Percentiles rank a stretch among this genome's conserved stretches.
Evolutionary conservation across 2,797 vertebrate genomes (phyloP).

Genomic region (Trachurus trachurus): DNA sequence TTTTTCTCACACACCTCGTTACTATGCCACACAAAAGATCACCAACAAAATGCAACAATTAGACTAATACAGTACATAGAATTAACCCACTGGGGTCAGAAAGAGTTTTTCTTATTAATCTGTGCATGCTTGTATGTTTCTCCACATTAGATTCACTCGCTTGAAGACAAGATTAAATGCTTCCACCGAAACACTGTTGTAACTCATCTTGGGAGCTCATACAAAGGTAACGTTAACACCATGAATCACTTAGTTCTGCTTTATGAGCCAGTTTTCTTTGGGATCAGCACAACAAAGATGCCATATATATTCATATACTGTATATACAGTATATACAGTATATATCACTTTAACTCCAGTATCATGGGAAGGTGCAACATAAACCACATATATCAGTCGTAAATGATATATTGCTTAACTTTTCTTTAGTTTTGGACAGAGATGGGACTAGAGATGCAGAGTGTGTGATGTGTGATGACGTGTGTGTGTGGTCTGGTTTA

Average conservation of each 20-base stretch:
- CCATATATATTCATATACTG: too few species aligned
- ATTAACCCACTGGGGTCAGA: constrained; percentile 58
- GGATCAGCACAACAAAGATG: constrained; percentile 23
- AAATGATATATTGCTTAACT: too few species aligned
- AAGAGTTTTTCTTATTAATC: constrained; percentile 35
- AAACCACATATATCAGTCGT: neutral
- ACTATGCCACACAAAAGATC: constrained; percentile 47
- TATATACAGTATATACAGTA: too few species aligned
- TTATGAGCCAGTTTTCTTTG: constrained; percentile 40
- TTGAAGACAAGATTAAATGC: constrained; percentile 93
- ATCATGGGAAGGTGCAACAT: constrained; percentile 1
- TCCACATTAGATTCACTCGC: constrained; percentile 89
- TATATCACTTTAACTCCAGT: neutral
- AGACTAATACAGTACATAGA: constrained; percentile 56
- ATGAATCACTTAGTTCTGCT: constrained; percentile 59
- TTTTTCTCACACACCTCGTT: constrained; percentile 72
- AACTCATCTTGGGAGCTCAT: constrained; percentile 87
- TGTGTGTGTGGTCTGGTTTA: constrained; percentile 34
- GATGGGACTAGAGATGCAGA: constrained; percentile 24
- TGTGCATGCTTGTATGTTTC: constrained; percentile 65
- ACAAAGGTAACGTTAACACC: constrained; percentile 86
- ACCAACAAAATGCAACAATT: constrained; percentile 52
- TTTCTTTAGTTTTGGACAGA: constrained; percentile 20
- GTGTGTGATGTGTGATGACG: constrained; percentile 8
- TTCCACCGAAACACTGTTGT: constrained; percentile 90